A percentile compares a stretch with the other conserved stretches of the same genome.
These are phyloP conservation scores for Trogon melanurus DNA, from an alignment of 2,113 vertebrate genomes.

Conservation along the genomic window DNA sequence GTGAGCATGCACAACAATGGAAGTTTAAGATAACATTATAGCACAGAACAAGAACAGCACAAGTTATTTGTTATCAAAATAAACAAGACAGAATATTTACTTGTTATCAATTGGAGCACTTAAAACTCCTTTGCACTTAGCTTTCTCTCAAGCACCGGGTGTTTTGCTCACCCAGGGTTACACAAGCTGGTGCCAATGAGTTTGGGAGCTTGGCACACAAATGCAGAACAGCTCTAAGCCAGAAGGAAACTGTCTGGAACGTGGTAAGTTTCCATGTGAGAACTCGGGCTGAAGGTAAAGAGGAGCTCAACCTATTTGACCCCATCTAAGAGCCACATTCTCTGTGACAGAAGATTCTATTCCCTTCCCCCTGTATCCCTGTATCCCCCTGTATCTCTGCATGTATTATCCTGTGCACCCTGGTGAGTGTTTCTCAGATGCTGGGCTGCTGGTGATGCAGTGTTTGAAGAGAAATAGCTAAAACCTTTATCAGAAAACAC, in stretches of 20 bases:
- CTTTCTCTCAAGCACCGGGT: not conserved
- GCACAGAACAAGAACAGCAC: not conserved
- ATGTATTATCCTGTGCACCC: not conserved
- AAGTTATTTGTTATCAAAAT: not conserved
- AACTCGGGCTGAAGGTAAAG: not conserved
- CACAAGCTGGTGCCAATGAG: not conserved
- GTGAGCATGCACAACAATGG: not conserved
- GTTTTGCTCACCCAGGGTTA: no score
- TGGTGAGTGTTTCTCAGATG: not conserved
- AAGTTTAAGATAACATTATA: not conserved
- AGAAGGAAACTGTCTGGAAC: rapidly evolving
- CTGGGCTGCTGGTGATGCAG: not conserved
- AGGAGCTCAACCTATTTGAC: not conserved
- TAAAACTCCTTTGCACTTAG: not conserved
- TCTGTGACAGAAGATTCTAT: not conserved
- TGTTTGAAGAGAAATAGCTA: not conserved
- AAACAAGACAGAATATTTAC: not conserved
- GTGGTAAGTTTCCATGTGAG: not conserved
- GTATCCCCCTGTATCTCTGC: no score
- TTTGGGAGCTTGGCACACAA: not conserved
- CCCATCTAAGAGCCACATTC: not conserved
- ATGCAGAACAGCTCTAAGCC: not conserved
- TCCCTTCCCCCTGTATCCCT: not conserved
- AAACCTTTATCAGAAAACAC: not conserved
- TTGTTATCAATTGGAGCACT: not conserved